Evolutionary conservation across 2,888 invertebrate species (phyloP), one percentile per base, ranked within the genome.

Genomic region (Diaprepes abbreviatus): DNA sequence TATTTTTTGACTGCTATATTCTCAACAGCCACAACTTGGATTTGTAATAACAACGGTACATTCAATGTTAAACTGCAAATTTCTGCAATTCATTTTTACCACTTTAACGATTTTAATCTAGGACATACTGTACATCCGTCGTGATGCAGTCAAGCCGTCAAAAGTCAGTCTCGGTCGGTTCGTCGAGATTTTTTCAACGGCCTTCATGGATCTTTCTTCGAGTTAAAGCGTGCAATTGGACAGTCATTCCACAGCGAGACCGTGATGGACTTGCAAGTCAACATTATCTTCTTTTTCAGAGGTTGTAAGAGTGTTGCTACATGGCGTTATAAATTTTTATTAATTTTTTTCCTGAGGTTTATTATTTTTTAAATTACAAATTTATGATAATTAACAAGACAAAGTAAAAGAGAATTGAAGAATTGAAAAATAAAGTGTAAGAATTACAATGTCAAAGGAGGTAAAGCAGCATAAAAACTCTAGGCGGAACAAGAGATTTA

Each of bases 181-280:
- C 38, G 21, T 38, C 55, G 19, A 14, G 31, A 45, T 59, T 38
- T 45, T 64, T 64, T 74, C 69, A 69, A 67, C 70, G 72, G 66
- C 74, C 76, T 74, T 73, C 76, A 72, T 71, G 74, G 71, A 71
- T 73, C 71, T 73, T 73, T 64, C 64, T 54, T 38, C 64, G 33
- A 43, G 38, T 75, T 70, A 63, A 76, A 74, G 66, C 76, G 74
- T 74, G 71, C 75, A 75, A 75, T 74, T 73, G 62, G 73, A 75
- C 74, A 76, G 76, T 76, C 76, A 76, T 76, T 52, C 33, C 59
- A 10, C 31, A 43, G 28, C 59, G 31, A 52, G 60, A 28, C 17
- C 19, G 43, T 40, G 45, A 45, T 59, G 45, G 43, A 14, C 24
- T 54, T 36, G 43, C 64, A 40, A 55, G 55, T 59, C 45, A 43